Evolutionary conservation across 1,140 invertebrate genomes (phyloP).

Genomic region (Platyscapa corneri): DNA sequence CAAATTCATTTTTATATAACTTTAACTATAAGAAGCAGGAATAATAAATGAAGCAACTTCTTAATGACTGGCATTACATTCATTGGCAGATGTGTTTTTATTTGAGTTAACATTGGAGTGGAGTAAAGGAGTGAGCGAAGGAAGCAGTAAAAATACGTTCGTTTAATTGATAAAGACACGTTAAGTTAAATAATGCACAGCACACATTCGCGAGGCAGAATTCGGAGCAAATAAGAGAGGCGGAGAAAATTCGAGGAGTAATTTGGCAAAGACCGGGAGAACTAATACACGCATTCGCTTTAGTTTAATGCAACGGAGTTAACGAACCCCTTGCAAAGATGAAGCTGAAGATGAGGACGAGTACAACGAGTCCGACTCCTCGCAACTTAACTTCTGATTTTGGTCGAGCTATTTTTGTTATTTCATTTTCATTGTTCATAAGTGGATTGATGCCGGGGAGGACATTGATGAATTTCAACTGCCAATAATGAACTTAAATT

Average conservation of each 20-base stretch:
- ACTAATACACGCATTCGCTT: neutral
- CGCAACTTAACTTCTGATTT: slow-evolving; percentile 29
- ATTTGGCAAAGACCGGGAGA: no score
- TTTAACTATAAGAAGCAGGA: neutral
- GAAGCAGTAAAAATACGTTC: no score
- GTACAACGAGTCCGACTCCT: neutral
- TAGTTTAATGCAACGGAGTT: slow-evolving; percentile 4
- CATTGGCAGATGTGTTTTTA: no score
- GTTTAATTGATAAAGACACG: no score
- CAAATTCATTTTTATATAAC: no score
- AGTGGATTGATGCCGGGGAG: neutral
- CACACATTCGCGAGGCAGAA: neutral
- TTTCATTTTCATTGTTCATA: neutral
- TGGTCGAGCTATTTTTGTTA: neutral
- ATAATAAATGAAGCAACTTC: no score
- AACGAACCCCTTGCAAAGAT: slow-evolving; percentile 20
- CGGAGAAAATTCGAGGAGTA: no score
- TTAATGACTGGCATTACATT: no score
- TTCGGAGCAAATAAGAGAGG: no score
- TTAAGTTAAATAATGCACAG: slow-evolving; percentile 4
- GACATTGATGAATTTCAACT: slow-evolving; percentile 1
- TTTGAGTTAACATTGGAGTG: no score
- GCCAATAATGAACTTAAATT: slow-evolving; percentile 17
- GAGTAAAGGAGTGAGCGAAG: no score
- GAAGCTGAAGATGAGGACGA: no score